Percentiles rank a stretch among this genome's conserved stretches.
Conservation (phyloP, 2,797 vertebrate genomes). For the Micropoecilia bifurca region DNA sequence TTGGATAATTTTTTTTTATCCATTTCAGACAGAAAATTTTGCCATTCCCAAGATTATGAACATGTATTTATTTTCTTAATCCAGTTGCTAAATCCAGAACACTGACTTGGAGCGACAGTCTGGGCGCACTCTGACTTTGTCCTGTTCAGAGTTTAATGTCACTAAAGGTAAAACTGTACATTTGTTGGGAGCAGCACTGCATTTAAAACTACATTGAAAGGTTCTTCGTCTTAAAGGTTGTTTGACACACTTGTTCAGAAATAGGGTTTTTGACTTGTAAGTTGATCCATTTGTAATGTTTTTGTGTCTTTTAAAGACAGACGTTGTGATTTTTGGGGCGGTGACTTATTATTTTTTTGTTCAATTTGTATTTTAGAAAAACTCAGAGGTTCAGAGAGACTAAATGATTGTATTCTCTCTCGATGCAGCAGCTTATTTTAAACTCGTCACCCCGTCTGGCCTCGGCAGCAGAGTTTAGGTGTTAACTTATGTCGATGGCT, state of each 20-base stretch:
- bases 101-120: neutral
- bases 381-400: constrained; percentile 27
- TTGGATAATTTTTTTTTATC: constrained; percentile 16
- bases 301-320: neutral
- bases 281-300: constrained; percentile 8
- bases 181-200: constrained; percentile 12
- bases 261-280: constrained; percentile 23
- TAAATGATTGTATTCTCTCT: constrained; percentile 42
- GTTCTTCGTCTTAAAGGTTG: neutral
- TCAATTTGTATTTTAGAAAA: neutral
- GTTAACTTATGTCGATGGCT: constrained; percentile 27
- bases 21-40: constrained; percentile 11
- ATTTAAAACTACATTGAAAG: constrained; percentile 25
- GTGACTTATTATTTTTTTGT: neutral
- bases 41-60: constrained; percentile 15
- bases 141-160: constrained; percentile 15
- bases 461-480: constrained; percentile 10
- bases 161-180: constrained; percentile 27
- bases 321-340: neutral
- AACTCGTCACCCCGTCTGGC: neutral
- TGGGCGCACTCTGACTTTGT: constrained; percentile 5
- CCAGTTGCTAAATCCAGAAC: constrained; percentile 7
- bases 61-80: constrained; percentile 24
- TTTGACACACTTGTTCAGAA: neutral
- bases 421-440: constrained; percentile 32